phyloP scores from a whole-genome alignment of 2,888 invertebrate species.

The Hypselothyrea guttata region DNA sequence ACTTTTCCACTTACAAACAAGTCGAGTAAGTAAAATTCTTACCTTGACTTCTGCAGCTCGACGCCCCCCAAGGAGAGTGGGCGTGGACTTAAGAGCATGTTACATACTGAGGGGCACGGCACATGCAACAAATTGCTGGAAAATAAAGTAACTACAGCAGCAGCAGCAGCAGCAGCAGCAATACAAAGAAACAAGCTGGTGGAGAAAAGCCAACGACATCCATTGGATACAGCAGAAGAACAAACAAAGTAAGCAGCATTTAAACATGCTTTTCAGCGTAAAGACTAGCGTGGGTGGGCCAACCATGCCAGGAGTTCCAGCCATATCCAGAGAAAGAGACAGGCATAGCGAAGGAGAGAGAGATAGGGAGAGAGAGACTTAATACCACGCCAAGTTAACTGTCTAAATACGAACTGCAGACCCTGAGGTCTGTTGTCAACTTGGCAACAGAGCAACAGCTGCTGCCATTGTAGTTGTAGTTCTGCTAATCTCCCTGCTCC shows the following conservation, averaged over 20 bases:
- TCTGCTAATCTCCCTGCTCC: not conserved
- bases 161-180: slow-evolving; percentile 19
- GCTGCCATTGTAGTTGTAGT: slow-evolving; percentile 12
- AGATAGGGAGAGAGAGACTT: not conserved
- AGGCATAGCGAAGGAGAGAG: too few species aligned
- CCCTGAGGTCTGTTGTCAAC: slow-evolving; percentile 23
- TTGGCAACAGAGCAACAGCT: slow-evolving; percentile 34
- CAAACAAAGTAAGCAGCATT: slow-evolving; percentile 72
- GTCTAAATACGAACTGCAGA: slow-evolving; percentile 14
- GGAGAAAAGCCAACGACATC: slow-evolving; percentile 22
- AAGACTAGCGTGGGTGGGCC: slow-evolving; percentile 68
- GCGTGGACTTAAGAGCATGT: slow-evolving; percentile 28
- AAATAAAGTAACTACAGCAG: slow-evolving; percentile 53
- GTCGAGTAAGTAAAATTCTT: slow-evolving; percentile 61
- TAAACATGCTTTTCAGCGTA: slow-evolving; percentile 65
- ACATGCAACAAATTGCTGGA: slow-evolving; percentile 64
- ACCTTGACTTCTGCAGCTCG: slow-evolving; percentile 65
- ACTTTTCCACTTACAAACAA: slow-evolving; percentile 67
- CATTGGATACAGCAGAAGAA: slow-evolving; percentile 45
- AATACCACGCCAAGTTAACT: slow-evolving; percentile 2
- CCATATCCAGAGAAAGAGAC: too few species aligned
- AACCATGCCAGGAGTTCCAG: not conserved
- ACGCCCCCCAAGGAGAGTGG: slow-evolving; percentile 32
- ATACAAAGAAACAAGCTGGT: not conserved
- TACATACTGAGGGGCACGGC: slow-evolving; percentile 8